Percentiles rank a stretch among this genome's conserved stretches.
These are phyloP conservation scores for Drosophila meridiana DNA, from an alignment of 2,888 invertebrate species.

Conservation along the genomic window DNA sequence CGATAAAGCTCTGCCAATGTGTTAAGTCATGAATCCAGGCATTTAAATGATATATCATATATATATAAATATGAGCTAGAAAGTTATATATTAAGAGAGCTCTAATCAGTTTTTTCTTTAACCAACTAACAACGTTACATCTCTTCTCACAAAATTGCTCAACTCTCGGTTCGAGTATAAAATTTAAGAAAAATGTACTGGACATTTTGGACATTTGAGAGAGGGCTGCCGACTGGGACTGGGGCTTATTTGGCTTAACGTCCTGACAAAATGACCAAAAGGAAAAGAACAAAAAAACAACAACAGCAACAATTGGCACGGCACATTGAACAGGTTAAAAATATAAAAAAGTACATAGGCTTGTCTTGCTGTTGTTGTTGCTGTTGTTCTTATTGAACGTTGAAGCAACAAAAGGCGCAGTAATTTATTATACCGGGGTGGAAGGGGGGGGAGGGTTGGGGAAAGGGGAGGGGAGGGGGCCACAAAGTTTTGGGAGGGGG, in stretches of 20 bases:
- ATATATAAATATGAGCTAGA: not conserved
- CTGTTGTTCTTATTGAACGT: conserved; percentile 26
- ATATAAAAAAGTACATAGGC: conserved; percentile 64
- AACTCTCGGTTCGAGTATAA: not conserved
- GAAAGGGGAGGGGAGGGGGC: too few relatives aligned
- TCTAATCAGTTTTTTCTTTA: not conserved
- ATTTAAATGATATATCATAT: not conserved
- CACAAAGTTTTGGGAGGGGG: too few relatives aligned
- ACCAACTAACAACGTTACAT: not conserved
- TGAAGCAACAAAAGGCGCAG: conserved; percentile 22
- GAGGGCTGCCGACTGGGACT: not conserved
- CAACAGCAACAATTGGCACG: conserved; percentile 42
- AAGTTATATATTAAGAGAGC: not conserved
- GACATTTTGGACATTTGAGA: not conserved
- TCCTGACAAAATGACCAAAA: conserved; percentile 40
- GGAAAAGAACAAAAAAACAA: conserved; percentile 12
- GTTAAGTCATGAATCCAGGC: not conserved
- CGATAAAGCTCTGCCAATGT: not conserved
- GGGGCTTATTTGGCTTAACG: conserved; percentile 24
- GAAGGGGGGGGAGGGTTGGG: too few relatives aligned
- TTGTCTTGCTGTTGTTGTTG: conserved; percentile 7
- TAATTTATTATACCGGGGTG: too few relatives aligned
- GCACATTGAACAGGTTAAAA: conserved; percentile 76
- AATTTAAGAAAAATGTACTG: conserved; percentile 13
- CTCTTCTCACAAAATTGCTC: not conserved